Conservation (phyloP, 2,888 invertebrate genomes). For the Xestia sexstrigata region DNA sequence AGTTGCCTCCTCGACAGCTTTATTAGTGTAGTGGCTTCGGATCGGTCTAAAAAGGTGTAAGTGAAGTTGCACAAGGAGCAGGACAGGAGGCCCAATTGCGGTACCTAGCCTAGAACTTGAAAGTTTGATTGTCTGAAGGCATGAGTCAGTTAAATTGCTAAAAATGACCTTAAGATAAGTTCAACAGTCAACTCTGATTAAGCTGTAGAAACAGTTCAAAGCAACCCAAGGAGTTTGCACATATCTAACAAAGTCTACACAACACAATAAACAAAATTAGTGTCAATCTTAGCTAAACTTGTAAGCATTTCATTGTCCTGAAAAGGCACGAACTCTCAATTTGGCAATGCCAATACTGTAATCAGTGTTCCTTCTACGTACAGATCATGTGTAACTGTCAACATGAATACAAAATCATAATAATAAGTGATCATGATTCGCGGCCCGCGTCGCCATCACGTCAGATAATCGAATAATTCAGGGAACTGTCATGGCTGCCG, state of each 20-base stretch:
- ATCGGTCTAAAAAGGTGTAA: background rate
- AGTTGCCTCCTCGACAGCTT: background rate
- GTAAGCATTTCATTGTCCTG: constrained; percentile 63
- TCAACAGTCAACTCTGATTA: background rate
- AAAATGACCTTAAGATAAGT: background rate
- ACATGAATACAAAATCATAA: constrained; percentile 73
- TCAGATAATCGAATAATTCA: constrained; percentile 89
- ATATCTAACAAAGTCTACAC: constrained; percentile 18
- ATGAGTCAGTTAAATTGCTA: background rate
- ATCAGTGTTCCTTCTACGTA: constrained; percentile 78
- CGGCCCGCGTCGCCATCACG: constrained; percentile 73
- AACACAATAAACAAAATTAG: constrained; percentile 64
- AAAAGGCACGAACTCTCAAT: constrained; percentile 75
- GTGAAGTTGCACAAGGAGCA: background rate
- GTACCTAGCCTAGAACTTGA: background rate
- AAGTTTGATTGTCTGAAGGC: background rate
- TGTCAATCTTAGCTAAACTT: constrained; percentile 51
- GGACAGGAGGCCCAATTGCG: background rate
- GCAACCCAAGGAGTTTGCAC: background rate
- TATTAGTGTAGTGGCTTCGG: background rate
- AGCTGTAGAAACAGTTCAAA: background rate
- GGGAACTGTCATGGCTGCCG: constrained; percentile 87
- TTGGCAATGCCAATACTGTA: constrained; percentile 82
- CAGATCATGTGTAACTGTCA: constrained; percentile 64
- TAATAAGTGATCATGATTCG: constrained; percentile 77